Evolutionary conservation across 64 coral and sea anemone genomes (phyloP), one percentile per base, ranked within the genome.

Genomic region (Astreopora myriophthalma): DNA sequence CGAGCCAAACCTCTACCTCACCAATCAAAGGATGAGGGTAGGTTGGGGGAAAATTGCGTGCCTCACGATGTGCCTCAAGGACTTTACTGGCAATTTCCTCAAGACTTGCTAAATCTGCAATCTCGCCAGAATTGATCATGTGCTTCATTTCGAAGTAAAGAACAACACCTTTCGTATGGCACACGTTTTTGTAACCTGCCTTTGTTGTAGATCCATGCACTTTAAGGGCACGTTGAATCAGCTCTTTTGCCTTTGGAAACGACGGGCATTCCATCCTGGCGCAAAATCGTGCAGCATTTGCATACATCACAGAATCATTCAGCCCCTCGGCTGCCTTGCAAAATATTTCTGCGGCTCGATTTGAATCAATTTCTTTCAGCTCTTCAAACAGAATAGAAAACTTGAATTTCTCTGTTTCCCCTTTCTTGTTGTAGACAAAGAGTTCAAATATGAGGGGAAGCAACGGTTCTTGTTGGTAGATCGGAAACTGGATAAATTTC

Each of bases 1-100:
- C 32, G 4, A 91, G 24, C 94, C 94, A 95, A 48, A 95, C 94
- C 20, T 91, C 76, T 11, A 95, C 93, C 86, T 95, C 93, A 2
- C 94, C 94, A 72, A 91, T 86, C 33, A 95, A 71, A 44, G 94
- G 94, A 38, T 90, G 74, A 24, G 88, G 88, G 48, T 77, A 95
- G 5, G 94, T 95, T 20, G 83, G 94, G 6, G 94, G 94, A 25
- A 86, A 91, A 30, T 73, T 87, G 19, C 94, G 67, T 31, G 88
- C 94, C 9, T 73, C 55, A 0, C 60, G 84, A 75, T 87, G 71
- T 9, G 94, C 88, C 12, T 77, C 34, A 14, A 95, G 83, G 27
- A 89, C 88, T 63, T 80, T 73, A 3, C 72, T 40, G 5, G 94
- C 94, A 24, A 86, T 39, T 32, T 46, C 74, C 46, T 95, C 88